Percentiles rank a stretch among this genome's conserved stretches.
Conservation (phyloP, 2,888 invertebrate species). For the Octodonta nipae region DNA sequence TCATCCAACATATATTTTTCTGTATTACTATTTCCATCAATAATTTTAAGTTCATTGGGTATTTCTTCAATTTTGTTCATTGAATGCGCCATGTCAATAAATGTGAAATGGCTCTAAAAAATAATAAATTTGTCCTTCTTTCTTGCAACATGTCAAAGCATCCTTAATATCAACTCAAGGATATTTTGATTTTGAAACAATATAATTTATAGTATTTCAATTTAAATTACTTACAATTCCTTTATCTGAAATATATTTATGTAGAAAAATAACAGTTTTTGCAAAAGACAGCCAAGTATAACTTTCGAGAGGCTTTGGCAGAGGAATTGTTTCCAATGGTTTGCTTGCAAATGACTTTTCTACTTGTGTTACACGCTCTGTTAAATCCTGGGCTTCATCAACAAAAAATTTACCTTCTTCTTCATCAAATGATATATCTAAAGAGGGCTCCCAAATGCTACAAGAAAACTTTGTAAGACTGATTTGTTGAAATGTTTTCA, state of each 20-base stretch:
- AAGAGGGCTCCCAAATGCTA: conserved; percentile 36
- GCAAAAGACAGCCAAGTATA: conserved; percentile 55
- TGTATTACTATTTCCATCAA: conserved; percentile 22
- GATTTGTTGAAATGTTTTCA: too few relatives aligned
- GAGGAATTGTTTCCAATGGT: conserved; percentile 41
- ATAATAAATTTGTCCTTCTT: conserved; percentile 3
- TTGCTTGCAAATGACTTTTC: conserved; percentile 41
- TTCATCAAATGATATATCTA: conserved; percentile 39
- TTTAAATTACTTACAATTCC: conserved; percentile 30
- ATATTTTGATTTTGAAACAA: too few relatives aligned
- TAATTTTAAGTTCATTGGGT: conserved; percentile 21
- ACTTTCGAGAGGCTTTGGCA: conserved; percentile 45
- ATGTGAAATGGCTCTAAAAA: conserved; percentile 31
- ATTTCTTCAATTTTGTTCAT: conserved; percentile 27
- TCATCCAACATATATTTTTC: conserved; percentile 33
- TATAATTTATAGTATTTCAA: conserved; percentile 2
- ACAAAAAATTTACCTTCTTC: conserved; percentile 41
- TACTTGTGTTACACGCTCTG: conserved; percentile 41
- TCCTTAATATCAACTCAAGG: too few relatives aligned
- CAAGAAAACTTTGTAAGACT: too few relatives aligned
- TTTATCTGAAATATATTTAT: conserved; percentile 49
- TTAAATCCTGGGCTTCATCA: conserved; percentile 45
- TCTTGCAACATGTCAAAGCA: conserved; percentile 2
- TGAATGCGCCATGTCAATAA: conserved; percentile 31
- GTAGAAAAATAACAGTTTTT: conserved; percentile 49